These are phyloP conservation scores for Lonchura striata DNA, from an alignment of 2,113 vertebrate species.

Conservation along the genomic window DNA sequence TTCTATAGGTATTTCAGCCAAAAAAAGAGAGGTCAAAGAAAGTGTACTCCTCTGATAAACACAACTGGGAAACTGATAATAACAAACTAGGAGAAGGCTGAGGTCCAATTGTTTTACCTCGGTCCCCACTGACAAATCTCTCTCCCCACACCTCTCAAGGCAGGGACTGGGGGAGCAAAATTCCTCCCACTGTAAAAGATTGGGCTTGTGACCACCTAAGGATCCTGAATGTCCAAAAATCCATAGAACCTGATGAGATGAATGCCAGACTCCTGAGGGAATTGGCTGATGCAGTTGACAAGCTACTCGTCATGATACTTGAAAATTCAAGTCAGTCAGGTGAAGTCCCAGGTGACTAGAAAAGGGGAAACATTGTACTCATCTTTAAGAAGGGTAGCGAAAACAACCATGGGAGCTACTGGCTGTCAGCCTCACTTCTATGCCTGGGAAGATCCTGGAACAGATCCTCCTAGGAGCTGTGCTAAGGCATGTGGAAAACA, in stretches of 20 bases:
- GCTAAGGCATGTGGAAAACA: not conserved
- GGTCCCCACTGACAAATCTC: not conserved
- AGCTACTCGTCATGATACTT: not conserved
- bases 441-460: not conserved
- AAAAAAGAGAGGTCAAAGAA: not conserved
- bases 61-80: not conserved
- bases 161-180: not conserved
- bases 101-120: not conserved
- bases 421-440: not conserved
- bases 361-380: not conserved
- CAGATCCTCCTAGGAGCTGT: not conserved
- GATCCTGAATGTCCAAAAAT: not conserved
- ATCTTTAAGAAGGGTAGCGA: not conserved
- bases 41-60: not conserved
- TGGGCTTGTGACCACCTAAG: not conserved
- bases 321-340: not conserved
- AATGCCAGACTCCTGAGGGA: not conserved
- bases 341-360: not conserved
- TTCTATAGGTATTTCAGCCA: not conserved
- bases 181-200: not conserved
- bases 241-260: rapidly evolving
- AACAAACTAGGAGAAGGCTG: not conserved
- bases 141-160: not conserved
- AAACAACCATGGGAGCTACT: not conserved
- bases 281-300: not conserved